Percentiles rank a stretch among this genome's conserved stretches.
Conservation (phyloP, 2,888 invertebrate species). For the Clostera curtula region DNA sequence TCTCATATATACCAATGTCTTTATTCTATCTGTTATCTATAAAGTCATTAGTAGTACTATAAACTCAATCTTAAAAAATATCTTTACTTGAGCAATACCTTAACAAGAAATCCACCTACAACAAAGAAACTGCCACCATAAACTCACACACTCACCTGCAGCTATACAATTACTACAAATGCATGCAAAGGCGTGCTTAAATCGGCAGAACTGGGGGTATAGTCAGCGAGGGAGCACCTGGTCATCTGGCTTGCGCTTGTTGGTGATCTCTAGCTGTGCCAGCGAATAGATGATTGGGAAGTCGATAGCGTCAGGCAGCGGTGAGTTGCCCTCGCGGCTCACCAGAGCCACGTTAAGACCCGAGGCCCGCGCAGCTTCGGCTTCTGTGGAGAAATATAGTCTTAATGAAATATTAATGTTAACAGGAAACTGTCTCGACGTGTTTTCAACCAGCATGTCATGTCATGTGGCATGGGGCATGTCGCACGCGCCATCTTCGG, state of each 20-base stretch:
- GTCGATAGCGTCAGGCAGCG: constrained; percentile 73
- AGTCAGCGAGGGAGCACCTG: constrained; percentile 47
- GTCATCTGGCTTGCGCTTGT: constrained; percentile 62
- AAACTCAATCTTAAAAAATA: too few relatives aligned
- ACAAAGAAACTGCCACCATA: constrained; percentile 11
- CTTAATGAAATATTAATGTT: too few relatives aligned
- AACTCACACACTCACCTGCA: constrained; percentile 13
- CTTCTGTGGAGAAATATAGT: constrained; percentile 86
- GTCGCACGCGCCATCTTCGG: too few relatives aligned
- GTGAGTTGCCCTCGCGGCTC: constrained; percentile 85
- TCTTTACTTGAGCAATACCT: too few relatives aligned
- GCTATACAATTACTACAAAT: constrained; percentile 25
- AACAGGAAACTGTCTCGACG: too few relatives aligned
- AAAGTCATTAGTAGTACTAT: too few relatives aligned
- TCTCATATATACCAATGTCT: too few relatives aligned
- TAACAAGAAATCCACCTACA: too few relatives aligned
- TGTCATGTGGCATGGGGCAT: too few relatives aligned
- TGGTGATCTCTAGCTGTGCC: constrained; percentile 65
- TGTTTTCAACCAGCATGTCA: too few relatives aligned
- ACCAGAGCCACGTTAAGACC: constrained; percentile 82
- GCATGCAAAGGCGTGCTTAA: constrained; percentile 43
- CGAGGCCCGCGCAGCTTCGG: constrained; percentile 84
- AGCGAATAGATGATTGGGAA: constrained; percentile 78
- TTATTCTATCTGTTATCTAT: too few relatives aligned
- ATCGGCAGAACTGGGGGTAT: constrained; percentile 15